A percentile compares a stretch with the other conserved stretches of the same genome.
Conservation (phyloP, 2,888 invertebrate species). For the Netelia virgata region DNA sequence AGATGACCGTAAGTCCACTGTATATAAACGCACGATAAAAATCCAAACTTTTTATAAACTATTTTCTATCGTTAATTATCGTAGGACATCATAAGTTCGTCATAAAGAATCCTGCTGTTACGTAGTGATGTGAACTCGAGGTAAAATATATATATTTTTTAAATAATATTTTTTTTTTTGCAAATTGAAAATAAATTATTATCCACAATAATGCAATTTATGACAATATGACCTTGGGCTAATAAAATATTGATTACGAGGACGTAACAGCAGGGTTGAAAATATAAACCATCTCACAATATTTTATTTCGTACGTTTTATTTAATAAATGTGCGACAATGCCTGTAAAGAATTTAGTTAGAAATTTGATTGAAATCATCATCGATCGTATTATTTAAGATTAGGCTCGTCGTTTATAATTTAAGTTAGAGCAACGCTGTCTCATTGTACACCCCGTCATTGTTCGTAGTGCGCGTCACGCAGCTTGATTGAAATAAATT, state of each 20-base stretch:
- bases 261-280: conserved; percentile 4
- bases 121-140: background rate
- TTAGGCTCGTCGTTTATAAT: conserved; percentile 32
- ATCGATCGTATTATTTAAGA: conserved; percentile 12
- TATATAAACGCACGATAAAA: conserved; percentile 79
- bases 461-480: conserved; percentile 54
- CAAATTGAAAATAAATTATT: background rate
- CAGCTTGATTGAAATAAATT: conserved; percentile 60
- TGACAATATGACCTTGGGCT: background rate
- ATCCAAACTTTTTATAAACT: conserved; percentile 32
- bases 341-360: conserved; percentile 3
- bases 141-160: background rate
- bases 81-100: background rate
- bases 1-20: conserved; percentile 85
- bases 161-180: background rate
- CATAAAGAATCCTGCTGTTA: conserved; percentile 28
- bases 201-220: too few relatives aligned
- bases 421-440: conserved; percentile 23
- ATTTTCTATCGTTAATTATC: conserved; percentile 22
- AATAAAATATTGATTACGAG: background rate
- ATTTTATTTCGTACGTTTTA: conserved; percentile 1
- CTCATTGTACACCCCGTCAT: conserved; percentile 51
- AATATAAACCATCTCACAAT: background rate
- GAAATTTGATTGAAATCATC: conserved; percentile 20
- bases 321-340: conserved; percentile 18